phyloP scores from a whole-genome alignment of 2,797 vertebrate genomes.

The Caiman crocodilus region DNA sequence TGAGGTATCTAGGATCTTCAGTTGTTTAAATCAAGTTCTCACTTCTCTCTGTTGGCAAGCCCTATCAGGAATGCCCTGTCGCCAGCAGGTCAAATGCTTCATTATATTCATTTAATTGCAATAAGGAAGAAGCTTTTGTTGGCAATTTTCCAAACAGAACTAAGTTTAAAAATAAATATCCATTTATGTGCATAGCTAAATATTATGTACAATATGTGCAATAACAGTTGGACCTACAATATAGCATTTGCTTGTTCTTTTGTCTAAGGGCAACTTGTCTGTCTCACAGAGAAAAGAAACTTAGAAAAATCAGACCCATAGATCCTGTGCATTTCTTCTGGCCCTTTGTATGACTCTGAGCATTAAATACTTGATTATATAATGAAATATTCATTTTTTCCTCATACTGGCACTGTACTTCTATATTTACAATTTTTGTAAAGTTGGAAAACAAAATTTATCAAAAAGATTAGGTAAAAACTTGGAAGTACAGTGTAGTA shows the following conservation, averaged over 20 bases:
- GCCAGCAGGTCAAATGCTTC: background rate
- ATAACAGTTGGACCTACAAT: background rate
- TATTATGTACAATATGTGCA: background rate
- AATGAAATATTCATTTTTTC: background rate
- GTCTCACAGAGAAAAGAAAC: background rate
- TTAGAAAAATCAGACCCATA: background rate
- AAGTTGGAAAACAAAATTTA: background rate
- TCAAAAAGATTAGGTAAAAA: background rate
- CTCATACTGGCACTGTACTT: background rate
- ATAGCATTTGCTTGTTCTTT: background rate
- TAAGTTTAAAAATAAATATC: background rate
- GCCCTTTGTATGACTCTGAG: background rate
- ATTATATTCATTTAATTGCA: too few relatives aligned
- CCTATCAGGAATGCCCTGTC: background rate
- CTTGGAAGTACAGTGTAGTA: background rate
- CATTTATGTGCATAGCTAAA: accelerated
- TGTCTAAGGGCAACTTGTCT: background rate
- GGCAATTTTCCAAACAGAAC: background rate
- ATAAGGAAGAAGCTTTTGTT: background rate
- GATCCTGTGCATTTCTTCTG: background rate
- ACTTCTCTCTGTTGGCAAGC: background rate
- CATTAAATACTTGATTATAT: background rate
- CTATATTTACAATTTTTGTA: background rate
- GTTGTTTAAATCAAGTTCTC: background rate
- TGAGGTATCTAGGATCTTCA: background rate